Percentiles rank a stretch among this genome's conserved stretches.
Conservation (phyloP, 2,888 invertebrate genomes). For the Cheiracanthium punctorium region DNA sequence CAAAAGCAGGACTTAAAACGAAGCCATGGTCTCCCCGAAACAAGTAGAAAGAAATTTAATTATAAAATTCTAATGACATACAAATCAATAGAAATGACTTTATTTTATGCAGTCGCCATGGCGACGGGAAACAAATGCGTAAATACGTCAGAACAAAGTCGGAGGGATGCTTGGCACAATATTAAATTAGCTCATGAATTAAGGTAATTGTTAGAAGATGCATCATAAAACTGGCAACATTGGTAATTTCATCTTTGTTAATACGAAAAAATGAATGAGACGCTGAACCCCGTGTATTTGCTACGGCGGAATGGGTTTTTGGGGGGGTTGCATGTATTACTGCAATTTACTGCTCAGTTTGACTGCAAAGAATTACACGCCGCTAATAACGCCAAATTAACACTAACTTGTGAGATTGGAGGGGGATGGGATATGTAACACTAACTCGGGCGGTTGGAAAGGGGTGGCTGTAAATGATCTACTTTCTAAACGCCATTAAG, state of each 20-base stretch:
- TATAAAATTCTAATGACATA: slow-evolving; percentile 13
- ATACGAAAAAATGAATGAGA: slow-evolving; percentile 15
- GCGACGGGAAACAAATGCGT: slow-evolving; percentile 4
- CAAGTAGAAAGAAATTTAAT: slow-evolving; percentile 10
- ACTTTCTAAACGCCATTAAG: no score
- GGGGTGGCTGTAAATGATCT: no score
- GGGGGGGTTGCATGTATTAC: no score
- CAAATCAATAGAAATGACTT: slow-evolving; percentile 17
- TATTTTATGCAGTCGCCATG: slow-evolving; percentile 6
- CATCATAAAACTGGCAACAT: not conserved
- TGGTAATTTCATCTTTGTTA: not conserved
- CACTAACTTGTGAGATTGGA: no score
- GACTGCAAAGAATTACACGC: no score
- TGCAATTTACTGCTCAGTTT: no score
- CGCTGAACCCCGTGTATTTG: no score
- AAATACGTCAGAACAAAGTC: slow-evolving; percentile 1
- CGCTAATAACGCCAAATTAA: no score
- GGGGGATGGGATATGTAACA: no score
- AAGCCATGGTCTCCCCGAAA: not conserved
- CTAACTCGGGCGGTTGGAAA: no score
- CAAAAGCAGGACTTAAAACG: not conserved
- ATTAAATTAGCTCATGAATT: slow-evolving; percentile 7
- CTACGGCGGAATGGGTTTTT: no score
- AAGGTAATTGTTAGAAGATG: slow-evolving; percentile 8
- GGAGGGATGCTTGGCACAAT: not conserved